Conservation (phyloP, 2,888 invertebrate genomes). For the Nymphalis urticae region DNA sequence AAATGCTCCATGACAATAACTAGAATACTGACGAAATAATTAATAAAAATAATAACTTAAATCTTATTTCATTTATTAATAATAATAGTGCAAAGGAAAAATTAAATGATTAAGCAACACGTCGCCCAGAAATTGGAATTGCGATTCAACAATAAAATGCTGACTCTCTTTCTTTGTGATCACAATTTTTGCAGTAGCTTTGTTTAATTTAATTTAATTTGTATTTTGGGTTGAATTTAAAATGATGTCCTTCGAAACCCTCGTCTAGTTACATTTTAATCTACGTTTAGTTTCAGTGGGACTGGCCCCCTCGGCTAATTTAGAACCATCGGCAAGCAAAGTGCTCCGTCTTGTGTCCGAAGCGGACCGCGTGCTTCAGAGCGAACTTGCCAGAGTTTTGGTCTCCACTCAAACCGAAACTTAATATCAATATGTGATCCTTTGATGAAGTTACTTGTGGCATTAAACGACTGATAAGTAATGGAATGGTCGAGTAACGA, state of each 20-base stretch:
- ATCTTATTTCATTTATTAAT: too few species aligned
- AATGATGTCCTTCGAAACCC: background rate
- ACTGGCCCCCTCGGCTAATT: slow-evolving; percentile 58
- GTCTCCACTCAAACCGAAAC: slow-evolving; percentile 59
- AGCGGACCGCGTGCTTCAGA: slow-evolving; percentile 44
- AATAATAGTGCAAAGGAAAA: too few species aligned
- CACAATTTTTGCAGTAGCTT: too few species aligned
- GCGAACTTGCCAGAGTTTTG: slow-evolving; percentile 61
- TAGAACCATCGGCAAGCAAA: slow-evolving; percentile 74
- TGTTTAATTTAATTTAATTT: too few species aligned
- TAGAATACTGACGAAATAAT: too few species aligned
- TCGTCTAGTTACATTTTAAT: slow-evolving; percentile 34
- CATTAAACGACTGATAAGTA: slow-evolving; percentile 21
- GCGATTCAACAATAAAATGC: too few species aligned
- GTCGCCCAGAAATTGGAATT: too few species aligned
- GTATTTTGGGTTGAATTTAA: too few species aligned
- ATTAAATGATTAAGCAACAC: too few species aligned
- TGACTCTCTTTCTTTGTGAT: too few species aligned
- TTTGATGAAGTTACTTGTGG: slow-evolving; percentile 40
- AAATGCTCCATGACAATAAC: too few species aligned
- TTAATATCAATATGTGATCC: slow-evolving; percentile 54
- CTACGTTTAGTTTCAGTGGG: slow-evolving; percentile 36
- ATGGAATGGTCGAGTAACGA: background rate
- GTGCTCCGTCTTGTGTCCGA: slow-evolving; percentile 67
- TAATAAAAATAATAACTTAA: too few species aligned